Evolutionary conservation across 2,888 invertebrate genomes (phyloP), one percentile per base, ranked within the genome.

Genomic region (Drosophila yooni): DNA sequence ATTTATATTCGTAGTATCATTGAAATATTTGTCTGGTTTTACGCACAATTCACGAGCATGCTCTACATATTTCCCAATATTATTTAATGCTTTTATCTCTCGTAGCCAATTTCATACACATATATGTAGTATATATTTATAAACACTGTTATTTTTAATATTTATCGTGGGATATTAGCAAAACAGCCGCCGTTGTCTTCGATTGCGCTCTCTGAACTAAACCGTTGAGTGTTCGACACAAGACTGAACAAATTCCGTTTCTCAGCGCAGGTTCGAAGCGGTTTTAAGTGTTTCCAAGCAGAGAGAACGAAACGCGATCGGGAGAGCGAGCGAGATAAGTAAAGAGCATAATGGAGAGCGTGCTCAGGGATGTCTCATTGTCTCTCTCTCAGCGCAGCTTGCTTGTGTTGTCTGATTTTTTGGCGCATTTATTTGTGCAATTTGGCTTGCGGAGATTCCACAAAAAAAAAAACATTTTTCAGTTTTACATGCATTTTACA

Each of bases 221-320:
- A 76, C 77, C 81, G 81, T 75, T 83, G 81, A 80, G 86, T 82
- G 88, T 84, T 89, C 91, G 89, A 88, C 91, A 89, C 86, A 86
- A 90, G 91, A 92, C 91, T 91, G 85, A 79, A 63, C 25, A 3
- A 43, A 25, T 54, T 51, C 15, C 56, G 29, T 50, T 60, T 50
- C 54, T 58, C 68, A 38, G 36, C 38, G 36, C 71, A 65, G 69
- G 51, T 71, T 69, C 54, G 65, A 72, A 52, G 48, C 27, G 59
- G 57, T 65, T 48, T 48, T 15, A 29, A 21, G 53, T 29, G 70
- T 36, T 34, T 54, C 59, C 33, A 34, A n/a, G 13, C 38, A 8
- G 27, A 57, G 56, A 29, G 34, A 62, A 58, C 53, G 51, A 34
- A n/a, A n/a, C 29, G 27, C 21, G n/a, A 64, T 38, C 25, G 29